phyloP scores from a whole-genome alignment of 1,140 invertebrate genomes.

The Pteromalus puparum region DNA sequence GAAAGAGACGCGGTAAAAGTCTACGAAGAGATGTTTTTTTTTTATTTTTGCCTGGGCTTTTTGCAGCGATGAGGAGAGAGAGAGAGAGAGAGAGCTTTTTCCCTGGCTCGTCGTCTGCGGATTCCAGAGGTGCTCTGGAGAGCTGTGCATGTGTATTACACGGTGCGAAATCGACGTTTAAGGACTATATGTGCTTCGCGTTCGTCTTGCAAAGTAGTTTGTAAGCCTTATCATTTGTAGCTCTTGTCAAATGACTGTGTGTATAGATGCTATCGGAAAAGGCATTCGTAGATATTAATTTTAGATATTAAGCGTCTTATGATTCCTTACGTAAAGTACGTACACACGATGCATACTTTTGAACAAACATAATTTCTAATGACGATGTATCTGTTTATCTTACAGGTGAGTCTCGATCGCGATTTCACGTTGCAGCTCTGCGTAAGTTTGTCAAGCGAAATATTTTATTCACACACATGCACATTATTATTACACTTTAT shows the following conservation, averaged over 20 bases:
- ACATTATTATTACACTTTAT: not conserved
- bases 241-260: no score
- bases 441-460: not conserved
- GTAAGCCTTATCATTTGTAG: no score
- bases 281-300: no score
- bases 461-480: not conserved
- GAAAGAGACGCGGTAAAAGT: constrained; percentile 20
- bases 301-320: no score
- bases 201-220: no score
- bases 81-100: not conserved
- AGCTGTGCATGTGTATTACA: not conserved
- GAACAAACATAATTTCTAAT: not conserved
- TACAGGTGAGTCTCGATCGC: not conserved
- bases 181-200: no score
- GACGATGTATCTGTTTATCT: not conserved
- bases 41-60: constrained; percentile 25
- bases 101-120: not conserved
- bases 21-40: constrained; percentile 51
- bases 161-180: no score
- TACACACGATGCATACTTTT: no score
- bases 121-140: constrained; percentile 25
- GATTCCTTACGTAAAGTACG: no score
- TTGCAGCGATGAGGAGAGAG: not conserved
- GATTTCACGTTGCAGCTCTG: not conserved
- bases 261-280: no score